phyloP scores from a whole-genome alignment of 2,113 vertebrate genomes.

The Perognathus longimembris region DNA sequence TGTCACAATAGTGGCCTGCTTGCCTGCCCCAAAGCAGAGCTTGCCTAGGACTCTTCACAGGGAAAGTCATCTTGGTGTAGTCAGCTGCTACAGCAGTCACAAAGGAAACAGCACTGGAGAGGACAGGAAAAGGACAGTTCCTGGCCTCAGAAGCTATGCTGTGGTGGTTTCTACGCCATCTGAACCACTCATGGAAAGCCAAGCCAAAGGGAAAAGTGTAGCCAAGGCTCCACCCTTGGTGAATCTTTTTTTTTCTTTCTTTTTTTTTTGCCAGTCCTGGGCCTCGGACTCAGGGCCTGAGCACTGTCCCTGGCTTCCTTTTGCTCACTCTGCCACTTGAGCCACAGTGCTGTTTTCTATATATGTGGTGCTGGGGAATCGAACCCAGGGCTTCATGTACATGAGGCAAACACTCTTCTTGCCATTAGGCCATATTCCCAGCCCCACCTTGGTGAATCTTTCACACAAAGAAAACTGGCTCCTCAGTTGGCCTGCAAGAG shows the following conservation, averaged over 20 bases:
- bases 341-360: no score
- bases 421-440: no score
- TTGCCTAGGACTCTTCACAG: background rate
- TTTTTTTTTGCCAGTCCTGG: no score
- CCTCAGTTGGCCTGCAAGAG: background rate
- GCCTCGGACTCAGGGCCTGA: no score
- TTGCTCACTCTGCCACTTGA: no score
- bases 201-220: background rate
- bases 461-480: background rate
- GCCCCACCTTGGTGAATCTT: background rate
- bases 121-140: constrained; percentile 70
- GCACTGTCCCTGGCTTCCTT: no score
- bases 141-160: constrained; percentile 43
- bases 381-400: no score
- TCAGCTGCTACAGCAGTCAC: background rate
- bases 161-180: background rate
- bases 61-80: background rate
- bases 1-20: background rate
- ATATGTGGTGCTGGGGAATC: no score
- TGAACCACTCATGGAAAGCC: background rate
- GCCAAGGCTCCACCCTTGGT: background rate
- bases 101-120: constrained; percentile 15
- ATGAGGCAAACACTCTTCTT: no score
- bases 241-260: no score
- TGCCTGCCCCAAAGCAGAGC: background rate